Evolutionary conservation across 2,888 invertebrate species (phyloP).

Genomic region (Tyria jacobaeae): DNA sequence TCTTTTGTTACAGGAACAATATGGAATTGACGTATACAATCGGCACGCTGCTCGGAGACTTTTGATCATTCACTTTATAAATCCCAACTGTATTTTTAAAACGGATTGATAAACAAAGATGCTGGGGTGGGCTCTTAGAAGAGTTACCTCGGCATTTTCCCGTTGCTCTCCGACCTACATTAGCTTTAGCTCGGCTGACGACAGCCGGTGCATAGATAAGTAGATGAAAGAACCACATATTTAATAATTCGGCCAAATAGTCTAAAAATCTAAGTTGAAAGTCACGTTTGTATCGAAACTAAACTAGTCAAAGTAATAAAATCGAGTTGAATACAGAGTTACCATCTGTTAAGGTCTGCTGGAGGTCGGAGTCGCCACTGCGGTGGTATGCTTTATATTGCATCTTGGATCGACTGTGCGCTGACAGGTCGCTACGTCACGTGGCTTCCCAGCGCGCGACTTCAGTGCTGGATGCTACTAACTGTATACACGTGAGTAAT

Average conservation of each 20-base stretch:
- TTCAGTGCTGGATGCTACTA: conserved; percentile 90
- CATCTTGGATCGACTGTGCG: conserved; percentile 86
- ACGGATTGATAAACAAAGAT: conserved; percentile 76
- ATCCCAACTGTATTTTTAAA: conserved; percentile 63
- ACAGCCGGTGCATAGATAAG: conserved; percentile 85
- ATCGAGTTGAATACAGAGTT: conserved; percentile 72
- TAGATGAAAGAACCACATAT: conserved; percentile 64
- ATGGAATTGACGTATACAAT: conserved; percentile 67
- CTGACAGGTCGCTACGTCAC: conserved; percentile 87
- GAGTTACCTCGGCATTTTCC: conserved; percentile 75
- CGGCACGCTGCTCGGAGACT: conserved; percentile 59
- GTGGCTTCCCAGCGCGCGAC: conserved; percentile 87
- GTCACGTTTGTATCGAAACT: conserved; percentile 39
- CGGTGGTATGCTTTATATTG: conserved; percentile 86
- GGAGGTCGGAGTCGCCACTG: conserved; percentile 74
- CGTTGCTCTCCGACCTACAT: conserved; percentile 65
- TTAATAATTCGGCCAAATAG: conserved; percentile 59
- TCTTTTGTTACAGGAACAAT: conserved; percentile 83
- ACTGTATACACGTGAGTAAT: conserved; percentile 89
- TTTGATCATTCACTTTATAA: conserved; percentile 53
- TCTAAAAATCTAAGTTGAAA: conserved; percentile 47
- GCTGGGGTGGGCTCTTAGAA: conserved; percentile 82
- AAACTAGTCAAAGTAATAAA: conserved; percentile 77
- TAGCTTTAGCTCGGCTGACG: conserved; percentile 80
- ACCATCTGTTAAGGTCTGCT: conserved; percentile 67